phyloP scores from a whole-genome alignment of 2,113 vertebrate genomes.

The Sialia sialis region DNA sequence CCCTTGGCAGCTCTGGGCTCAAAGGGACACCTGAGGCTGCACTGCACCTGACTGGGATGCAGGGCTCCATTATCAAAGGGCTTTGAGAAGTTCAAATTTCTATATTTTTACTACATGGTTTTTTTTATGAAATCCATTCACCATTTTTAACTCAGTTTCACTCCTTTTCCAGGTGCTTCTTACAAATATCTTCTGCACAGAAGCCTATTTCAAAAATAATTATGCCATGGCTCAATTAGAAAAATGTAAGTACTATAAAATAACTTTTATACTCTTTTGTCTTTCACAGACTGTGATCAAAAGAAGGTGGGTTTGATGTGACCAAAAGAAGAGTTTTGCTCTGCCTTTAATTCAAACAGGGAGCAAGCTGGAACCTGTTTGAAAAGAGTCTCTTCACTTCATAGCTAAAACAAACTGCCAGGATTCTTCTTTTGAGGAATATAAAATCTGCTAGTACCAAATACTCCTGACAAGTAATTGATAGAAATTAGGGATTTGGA shows the following conservation, averaged over 20 bases:
- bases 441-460: background rate
- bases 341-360: background rate
- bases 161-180: constrained; percentile 80
- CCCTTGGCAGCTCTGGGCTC: background rate
- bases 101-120: rapidly evolving
- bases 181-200: constrained; percentile 84
- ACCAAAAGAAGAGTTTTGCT: background rate
- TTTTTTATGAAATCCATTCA: background rate
- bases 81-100: background rate
- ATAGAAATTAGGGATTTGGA: background rate
- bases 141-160: background rate
- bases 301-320: background rate
- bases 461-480: background rate
- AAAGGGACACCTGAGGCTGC: background rate
- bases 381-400: background rate
- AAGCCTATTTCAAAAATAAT: constrained; percentile 87
- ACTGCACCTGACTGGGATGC: rapidly evolving
- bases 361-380: background rate
- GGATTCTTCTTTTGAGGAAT: background rate
- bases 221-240: constrained; percentile 81
- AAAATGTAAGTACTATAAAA: constrained; percentile 77
- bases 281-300: background rate
- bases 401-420: background rate
- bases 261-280: background rate
- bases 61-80: background rate